Conservation (phyloP, 2,888 invertebrate genomes). For the Heteropelma amictum region DNA sequence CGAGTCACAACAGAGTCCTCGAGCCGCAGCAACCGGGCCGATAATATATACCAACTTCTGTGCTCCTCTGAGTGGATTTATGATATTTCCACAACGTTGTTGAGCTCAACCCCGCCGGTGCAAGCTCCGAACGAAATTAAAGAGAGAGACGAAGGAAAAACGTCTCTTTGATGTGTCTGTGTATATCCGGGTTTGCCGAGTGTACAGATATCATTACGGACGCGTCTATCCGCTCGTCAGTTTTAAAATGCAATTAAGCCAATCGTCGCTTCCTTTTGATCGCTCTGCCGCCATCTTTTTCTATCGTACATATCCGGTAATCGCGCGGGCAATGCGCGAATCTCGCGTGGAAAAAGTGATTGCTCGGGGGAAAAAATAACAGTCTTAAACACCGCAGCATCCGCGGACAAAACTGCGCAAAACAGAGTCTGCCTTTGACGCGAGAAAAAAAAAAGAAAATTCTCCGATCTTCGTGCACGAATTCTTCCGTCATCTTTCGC, state of each 20-base stretch:
- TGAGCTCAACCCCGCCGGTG: conserved; percentile 42
- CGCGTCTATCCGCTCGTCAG: conserved; percentile 17
- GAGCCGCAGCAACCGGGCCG: conserved; percentile 21
- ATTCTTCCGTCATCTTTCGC: no score
- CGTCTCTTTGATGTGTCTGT: conserved; percentile 70
- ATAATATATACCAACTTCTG: conserved; percentile 12
- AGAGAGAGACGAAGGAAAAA: conserved; percentile 17
- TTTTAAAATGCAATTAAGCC: conserved; percentile 63
- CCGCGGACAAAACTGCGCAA: no score
- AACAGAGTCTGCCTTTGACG: no score
- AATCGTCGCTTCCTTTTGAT: conserved; percentile 70
- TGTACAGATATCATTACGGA: conserved; percentile 60
- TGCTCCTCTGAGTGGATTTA: conserved; percentile 71
- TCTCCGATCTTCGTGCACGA: no score
- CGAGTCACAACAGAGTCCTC: conserved; percentile 69
- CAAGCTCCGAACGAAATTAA: conserved; percentile 42
- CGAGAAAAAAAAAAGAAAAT: no score
- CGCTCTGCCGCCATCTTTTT: conserved; percentile 45
- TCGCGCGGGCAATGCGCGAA: neutral
- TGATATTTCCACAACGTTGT: conserved; percentile 74
- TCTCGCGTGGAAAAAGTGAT: neutral
- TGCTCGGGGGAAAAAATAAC: no score
- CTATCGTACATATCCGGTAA: neutral
- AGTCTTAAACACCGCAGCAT: no score
- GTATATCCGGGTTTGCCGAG: conserved; percentile 61